Percentiles rank a stretch among this genome's conserved stretches.
phyloP scores from a whole-genome alignment of 1,140 invertebrate genomes.

The Anagrus nilaparvatae region DNA sequence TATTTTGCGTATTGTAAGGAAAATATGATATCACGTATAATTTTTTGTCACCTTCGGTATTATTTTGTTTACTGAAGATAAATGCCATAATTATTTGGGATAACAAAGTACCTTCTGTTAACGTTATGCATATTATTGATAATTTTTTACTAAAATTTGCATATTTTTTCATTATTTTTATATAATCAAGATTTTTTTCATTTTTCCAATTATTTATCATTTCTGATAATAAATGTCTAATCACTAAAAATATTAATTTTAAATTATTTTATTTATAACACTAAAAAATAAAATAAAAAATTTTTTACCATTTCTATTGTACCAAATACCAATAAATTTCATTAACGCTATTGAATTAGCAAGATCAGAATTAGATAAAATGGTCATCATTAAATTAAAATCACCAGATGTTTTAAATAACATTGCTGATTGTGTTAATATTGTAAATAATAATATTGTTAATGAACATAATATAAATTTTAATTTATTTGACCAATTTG shows the following conservation, averaged over 20 bases:
- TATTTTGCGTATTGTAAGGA: conserved; percentile 35
- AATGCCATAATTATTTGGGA: too few species aligned
- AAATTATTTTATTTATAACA: too few species aligned
- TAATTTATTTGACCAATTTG: too few species aligned
- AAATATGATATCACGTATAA: conserved; percentile 19
- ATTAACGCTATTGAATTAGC: conserved; percentile 1
- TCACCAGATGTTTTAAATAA: background rate
- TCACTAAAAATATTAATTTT: too few species aligned
- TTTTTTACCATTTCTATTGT: conserved; percentile 5
- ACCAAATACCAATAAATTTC: background rate
- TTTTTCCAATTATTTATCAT: background rate
- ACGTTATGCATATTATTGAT: conserved; percentile 9
- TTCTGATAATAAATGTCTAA: background rate
- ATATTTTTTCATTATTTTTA: conserved; percentile 1
- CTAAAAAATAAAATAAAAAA: background rate
- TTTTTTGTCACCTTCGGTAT: too few species aligned
- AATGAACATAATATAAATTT: too few species aligned
- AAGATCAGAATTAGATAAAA: conserved; percentile 5
- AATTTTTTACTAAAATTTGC: conserved; percentile 8
- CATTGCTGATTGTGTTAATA: conserved; percentile 7
- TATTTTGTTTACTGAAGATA: too few species aligned
- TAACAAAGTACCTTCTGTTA: conserved; percentile 10
- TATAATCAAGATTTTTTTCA: background rate
- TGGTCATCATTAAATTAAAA: conserved; percentile 2
- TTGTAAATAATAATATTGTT: too few species aligned